Base-by-base conservation (phyloP, 2,113 vertebrate genomes). In the Proterorhinus semilunaris region DNA sequence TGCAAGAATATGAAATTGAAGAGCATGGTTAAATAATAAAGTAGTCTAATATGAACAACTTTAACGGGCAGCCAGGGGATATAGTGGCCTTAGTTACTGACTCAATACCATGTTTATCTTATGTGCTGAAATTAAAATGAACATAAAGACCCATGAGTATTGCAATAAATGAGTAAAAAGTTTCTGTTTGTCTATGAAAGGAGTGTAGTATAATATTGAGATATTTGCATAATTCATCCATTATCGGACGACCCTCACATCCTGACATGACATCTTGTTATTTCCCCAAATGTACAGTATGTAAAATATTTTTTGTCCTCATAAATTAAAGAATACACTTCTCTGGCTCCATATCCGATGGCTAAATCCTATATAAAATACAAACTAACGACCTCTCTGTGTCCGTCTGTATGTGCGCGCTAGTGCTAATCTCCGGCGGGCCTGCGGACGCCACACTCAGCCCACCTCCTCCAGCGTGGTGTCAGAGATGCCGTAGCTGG, bases 401-500 rank as follows among this genome's bases (percentile, higher is more conserved):
- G 21, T 21, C 45, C 51, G 17, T 71, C 55, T 65, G 6, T 49
- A 62, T 64, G n/a, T 58, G 42, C 47, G 16, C 58, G 44, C 51
- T 8, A 6, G 59, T 36, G 7, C 45, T 3, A 44, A 17, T 68
- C 46, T 68, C 6, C 13, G 3, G 17, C 49, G 17, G 10, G 61
- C 15, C 21, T 48, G 10, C 63, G 49, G 58, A 12, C 50, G 55
- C 44, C 53, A 72, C 84, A 48, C 72, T 80, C 69, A 17, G 13
- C 7, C n/a, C 83, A 99, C 98, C 93, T 99, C 98, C 74, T 99
- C 98, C 77, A 99, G 87, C 0, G 95, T 97, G 1, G 98, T 98
- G 93, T 99, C 98, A 5, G 98, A 96, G 83, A 99, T 96, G 68
- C 98, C 97, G 0, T 98, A 99, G 90, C 96, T 98, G 58, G 94